Base-by-base conservation (phyloP, 2,113 vertebrate genomes). In the Carassius auratus region DNA sequence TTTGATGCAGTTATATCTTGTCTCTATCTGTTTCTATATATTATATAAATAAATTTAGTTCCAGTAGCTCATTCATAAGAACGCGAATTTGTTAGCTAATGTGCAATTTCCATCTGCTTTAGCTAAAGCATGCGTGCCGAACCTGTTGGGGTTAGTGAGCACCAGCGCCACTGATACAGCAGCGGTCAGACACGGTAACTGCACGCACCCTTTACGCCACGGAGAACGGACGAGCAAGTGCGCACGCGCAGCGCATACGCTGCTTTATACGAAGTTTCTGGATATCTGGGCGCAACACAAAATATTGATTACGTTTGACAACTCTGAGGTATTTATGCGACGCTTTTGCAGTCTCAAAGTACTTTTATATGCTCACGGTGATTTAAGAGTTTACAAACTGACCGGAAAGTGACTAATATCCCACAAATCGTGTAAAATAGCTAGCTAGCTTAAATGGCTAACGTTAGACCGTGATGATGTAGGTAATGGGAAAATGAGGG, bases 181-280 rank as follows among this genome's bases (percentile, higher is more conserved):
- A 81, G 81, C 81, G 88, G 86, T 21, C 50, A 42, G 5, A 61
- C 1, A 1, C 2, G 7, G 74, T 66, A 48, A 88, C 50, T 86
- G 68, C 89, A 88, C 3, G 36, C 64, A 61, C 38, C 36, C 13
- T 45, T 38, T 21, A 77, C 82, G 33, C 57, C 61, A 74, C 50
- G 77, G 81, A 66, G 81, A 83, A 76, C 57, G 81, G 38, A 55
- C 14, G 30, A 55, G 14, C 33, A 36, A 75, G 57, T 48, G 84
- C 82, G 87, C 85, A 50, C 78, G 85, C 84, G 87, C 87, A 81
- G 71, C 61, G 83, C 80, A 36, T 81, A 59, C 79, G 84, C 81
- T 26, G 61, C 62, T 68, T 33, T 69, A 33, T 83, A 89, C 86
- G 87, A 90, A 90, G 84, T 90, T 90, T 90, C 80, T 81, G 84